Evolutionary conservation across 1,140 invertebrate genomes (phyloP), one percentile per base, ranked within the genome.

Genomic region (Sitodiplosis mosellana): DNA sequence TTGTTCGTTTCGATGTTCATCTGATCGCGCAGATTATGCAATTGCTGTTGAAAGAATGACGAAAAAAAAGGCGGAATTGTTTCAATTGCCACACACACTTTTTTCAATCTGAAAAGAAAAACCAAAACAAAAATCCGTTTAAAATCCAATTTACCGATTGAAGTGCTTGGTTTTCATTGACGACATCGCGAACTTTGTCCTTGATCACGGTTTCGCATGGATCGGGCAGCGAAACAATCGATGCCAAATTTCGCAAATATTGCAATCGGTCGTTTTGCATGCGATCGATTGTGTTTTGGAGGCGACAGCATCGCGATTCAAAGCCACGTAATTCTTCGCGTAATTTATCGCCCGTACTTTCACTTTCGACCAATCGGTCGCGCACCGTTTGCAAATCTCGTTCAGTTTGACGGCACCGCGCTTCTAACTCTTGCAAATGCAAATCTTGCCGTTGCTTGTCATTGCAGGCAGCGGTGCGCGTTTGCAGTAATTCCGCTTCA

Each of bases 101-200:
- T n/a, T n/a, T n/a, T n/a, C n/a, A n/a, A n/a, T n/a, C n/a, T n/a
- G n/a, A n/a, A n/a, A n/a, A n/a, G n/a, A n/a, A n/a, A n/a, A n/a
- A n/a, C n/a, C n/a, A n/a, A n/a, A n/a, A n/a, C n/a, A n/a, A n/a
- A 27, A 27, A 27, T 27, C 27, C n/a, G n/a, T n/a, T n/a, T 27
- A 3, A 5, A 80, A 65, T 37, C 27, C 27, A 33, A 63, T 67
- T 63, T 71, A 86, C 83, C 58, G 76, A 67, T 54, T 71, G 64
- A 66, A 80, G 78, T 50, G 83, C 78, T 56, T 85, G 83, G 55
- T 80, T 79, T 36, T 86, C 82, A 48, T 69, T 73, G 2, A 84
- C 58, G 15, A 83, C 70, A 60, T 87, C 81, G 18, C 81, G 65
- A 45, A 86, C 74, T 50, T 81, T 69, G 42, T 86, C 81, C 59